A percentile compares a stretch with the other conserved stretches of the same genome.
These are phyloP conservation scores for Psammodynastes pulverulentus DNA, from an alignment of 2,113 vertebrate genomes.

Conservation along the genomic window DNA sequence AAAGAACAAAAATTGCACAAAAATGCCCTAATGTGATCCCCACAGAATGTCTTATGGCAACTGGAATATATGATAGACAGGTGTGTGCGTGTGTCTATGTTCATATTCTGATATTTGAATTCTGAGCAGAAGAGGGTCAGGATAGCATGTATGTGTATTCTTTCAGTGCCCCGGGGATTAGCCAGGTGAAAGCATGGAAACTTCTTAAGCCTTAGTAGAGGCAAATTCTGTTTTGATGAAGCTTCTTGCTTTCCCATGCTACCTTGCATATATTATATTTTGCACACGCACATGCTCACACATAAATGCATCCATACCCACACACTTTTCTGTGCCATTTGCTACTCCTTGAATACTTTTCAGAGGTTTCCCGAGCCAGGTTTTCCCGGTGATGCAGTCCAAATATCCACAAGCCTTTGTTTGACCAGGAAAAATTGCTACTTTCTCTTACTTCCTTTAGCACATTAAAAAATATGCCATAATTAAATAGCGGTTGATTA, in stretches of 20 bases:
- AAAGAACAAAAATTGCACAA: neutral
- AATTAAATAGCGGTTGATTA: neutral
- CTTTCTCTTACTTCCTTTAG: neutral
- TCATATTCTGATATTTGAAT: neutral
- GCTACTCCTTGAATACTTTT: neutral
- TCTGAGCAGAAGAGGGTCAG: neutral
- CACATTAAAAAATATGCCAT: neutral
- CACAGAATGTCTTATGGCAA: neutral
- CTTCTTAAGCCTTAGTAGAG: neutral
- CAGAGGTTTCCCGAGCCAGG: neutral
- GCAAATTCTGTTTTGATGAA: neutral
- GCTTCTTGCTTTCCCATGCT: neutral
- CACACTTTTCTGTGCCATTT: neutral
- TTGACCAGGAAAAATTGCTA: neutral
- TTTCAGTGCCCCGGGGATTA: neutral
- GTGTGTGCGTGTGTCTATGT: neutral
- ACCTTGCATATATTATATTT: neutral
- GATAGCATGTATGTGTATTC: neutral
- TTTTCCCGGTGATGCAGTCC: neutral
- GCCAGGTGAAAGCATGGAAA: neutral
- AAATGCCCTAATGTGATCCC: neutral
- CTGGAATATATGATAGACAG: neutral
- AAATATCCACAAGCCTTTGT: neutral
- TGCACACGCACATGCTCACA: neutral
- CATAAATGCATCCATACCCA: neutral